Evolutionary conservation across 1,140 invertebrate genomes (phyloP).

Genomic region (Wiebesia pumilae): DNA sequence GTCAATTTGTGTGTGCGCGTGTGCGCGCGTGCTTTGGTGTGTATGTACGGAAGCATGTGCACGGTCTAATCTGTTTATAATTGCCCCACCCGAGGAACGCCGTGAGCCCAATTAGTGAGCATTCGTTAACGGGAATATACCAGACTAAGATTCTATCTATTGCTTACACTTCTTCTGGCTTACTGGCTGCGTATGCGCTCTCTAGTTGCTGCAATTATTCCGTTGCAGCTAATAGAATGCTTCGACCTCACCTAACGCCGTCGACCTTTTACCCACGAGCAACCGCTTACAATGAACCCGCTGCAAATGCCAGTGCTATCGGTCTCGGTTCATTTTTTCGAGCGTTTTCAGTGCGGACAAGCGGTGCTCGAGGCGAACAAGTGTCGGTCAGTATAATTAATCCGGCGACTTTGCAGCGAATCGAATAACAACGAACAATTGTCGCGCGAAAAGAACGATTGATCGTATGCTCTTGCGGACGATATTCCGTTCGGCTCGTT

Average conservation of each 20-base stretch:
- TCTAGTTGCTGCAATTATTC: constrained; percentile 21
- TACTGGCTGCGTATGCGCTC: no score
- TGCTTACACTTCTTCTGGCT: neutral
- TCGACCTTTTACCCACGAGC: neutral
- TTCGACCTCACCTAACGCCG: neutral
- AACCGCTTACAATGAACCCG: neutral
- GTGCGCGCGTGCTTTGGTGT: no score
- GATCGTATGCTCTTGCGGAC: no score
- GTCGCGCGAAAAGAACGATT: no score
- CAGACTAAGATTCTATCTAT: constrained; percentile 25
- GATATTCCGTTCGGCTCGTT: no score
- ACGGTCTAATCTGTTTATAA: constrained; percentile 65
- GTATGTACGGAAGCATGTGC: constrained; percentile 3
- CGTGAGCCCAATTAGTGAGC: constrained; percentile 59
- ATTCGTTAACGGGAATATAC: constrained; percentile 55
- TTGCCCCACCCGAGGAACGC: constrained; percentile 56
- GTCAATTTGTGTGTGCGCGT: neutral
- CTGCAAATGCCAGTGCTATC: neutral
- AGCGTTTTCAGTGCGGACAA: no score
- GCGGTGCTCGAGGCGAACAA: no score
- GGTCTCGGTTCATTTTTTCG: neutral
- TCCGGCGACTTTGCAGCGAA: no score
- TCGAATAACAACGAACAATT: no score
- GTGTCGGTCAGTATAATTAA: no score
- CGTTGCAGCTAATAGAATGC: constrained; percentile 32